Evolutionary conservation across 2,888 invertebrate species (phyloP).

Genomic region (Neoitamus cyanurus): DNA sequence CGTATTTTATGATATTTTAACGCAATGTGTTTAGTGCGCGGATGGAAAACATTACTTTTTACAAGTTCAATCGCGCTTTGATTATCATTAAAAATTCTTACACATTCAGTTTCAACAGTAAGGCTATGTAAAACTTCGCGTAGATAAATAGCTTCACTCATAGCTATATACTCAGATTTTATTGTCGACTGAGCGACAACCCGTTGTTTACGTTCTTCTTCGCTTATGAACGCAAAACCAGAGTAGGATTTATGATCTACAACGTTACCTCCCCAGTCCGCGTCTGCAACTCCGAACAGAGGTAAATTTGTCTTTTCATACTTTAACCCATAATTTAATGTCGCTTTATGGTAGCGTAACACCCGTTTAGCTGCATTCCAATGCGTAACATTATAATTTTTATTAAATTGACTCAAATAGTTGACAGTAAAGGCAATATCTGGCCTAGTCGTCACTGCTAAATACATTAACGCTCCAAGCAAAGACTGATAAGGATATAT

Average conservation of each 20-base stretch:
- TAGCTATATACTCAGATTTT: conserved; percentile 52
- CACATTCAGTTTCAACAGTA: conserved; percentile 41
- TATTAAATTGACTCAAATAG: conserved; percentile 52
- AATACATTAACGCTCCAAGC: conserved; percentile 53
- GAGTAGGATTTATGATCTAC: conserved; percentile 52
- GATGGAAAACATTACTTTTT: conserved; percentile 45
- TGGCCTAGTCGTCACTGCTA: conserved; percentile 51
- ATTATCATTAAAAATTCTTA: conserved; percentile 52
- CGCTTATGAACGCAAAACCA: conserved; percentile 53
- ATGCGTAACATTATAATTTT: conserved; percentile 50
- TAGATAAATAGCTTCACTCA: conserved; percentile 46
- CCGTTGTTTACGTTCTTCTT: conserved; percentile 53
- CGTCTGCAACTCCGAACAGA: conserved; percentile 51
- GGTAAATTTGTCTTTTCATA: conserved; percentile 33
- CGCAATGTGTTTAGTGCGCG: conserved; percentile 53
- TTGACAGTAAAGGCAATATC: conserved; percentile 50
- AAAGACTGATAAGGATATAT: conserved; percentile 48
- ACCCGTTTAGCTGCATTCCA: conserved; percentile 53
- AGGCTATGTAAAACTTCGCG: conserved; percentile 51
- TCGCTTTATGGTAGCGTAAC: conserved; percentile 50
- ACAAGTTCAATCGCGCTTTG: conserved; percentile 51
- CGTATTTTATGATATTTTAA: conserved; percentile 50
- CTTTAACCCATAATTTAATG: conserved; percentile 46
- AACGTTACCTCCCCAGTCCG: conserved; percentile 53
- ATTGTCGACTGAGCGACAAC: conserved; percentile 52